phyloP scores from a whole-genome alignment of 2,113 vertebrate species.

The Sialia sialis region DNA sequence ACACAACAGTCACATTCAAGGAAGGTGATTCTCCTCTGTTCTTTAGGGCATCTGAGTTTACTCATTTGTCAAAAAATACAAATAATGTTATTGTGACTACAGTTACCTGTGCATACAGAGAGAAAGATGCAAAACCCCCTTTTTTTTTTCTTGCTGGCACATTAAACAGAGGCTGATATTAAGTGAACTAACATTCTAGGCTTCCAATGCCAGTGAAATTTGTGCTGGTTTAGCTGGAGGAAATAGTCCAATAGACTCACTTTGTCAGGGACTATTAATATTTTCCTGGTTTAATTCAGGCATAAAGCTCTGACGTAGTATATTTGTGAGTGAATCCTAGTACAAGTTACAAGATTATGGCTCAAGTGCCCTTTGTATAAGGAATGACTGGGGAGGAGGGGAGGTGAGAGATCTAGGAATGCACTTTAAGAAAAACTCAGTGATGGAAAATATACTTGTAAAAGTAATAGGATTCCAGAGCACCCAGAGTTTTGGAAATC shows the following conservation, averaged over 20 bases:
- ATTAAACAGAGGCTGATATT: not conserved
- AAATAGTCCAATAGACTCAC: not conserved
- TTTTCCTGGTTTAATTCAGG: not conserved
- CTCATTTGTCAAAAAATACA: not conserved
- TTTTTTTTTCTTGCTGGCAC: not conserved
- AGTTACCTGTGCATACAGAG: accelerated
- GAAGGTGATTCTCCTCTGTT: not conserved
- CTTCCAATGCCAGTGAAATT: not conserved
- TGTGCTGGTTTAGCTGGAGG: not conserved
- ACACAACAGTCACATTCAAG: not conserved
- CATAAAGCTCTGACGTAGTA: not conserved
- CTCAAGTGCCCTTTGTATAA: not conserved
- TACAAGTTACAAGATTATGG: not conserved
- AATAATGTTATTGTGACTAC: not conserved
- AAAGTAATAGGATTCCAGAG: not conserved
- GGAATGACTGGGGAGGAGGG: not conserved
- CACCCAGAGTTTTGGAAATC: not conserved
- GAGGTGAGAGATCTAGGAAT: not conserved
- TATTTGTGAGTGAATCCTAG: not conserved
- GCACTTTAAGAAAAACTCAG: not conserved
- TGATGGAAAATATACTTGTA: not conserved
- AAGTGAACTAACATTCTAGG: not conserved
- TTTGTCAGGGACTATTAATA: not conserved
- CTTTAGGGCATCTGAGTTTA: not conserved
- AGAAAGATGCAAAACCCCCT: accelerated